A percentile compares a stretch with the other conserved stretches of the same genome.
Evolutionary conservation across 2,888 invertebrate genomes (phyloP).

Genomic region (Stenichneumon culpator): DNA sequence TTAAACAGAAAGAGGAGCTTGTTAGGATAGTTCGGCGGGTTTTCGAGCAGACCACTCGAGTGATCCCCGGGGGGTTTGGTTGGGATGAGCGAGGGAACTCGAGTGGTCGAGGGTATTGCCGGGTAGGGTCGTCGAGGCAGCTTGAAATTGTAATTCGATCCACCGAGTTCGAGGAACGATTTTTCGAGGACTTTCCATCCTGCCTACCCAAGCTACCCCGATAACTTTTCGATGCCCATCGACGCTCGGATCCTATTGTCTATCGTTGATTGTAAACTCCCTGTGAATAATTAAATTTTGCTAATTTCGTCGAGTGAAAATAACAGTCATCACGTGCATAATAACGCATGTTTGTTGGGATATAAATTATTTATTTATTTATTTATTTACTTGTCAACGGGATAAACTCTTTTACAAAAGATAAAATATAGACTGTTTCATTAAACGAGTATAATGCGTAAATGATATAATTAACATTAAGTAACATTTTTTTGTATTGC

Average conservation of each 20-base stretch:
- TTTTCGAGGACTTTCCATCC: constrained; percentile 43
- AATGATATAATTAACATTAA: too few relatives aligned
- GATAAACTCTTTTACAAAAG: too few relatives aligned
- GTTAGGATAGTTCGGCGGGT: background rate
- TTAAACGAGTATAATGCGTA: too few relatives aligned
- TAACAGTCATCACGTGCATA: background rate
- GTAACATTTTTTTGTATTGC: too few relatives aligned
- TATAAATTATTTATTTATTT: too few relatives aligned
- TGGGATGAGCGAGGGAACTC: background rate
- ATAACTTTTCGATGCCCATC: background rate
- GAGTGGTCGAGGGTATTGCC: constrained; percentile 1
- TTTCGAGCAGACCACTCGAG: constrained; percentile 18
- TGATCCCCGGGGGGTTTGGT: constrained; percentile 17
- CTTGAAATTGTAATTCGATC: constrained; percentile 52
- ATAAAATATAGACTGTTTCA: too few relatives aligned
- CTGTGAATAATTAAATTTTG: background rate
- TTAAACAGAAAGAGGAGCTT: constrained; percentile 12
- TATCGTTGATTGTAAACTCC: constrained; percentile 11
- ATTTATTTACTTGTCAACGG: too few relatives aligned
- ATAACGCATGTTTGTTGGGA: too few relatives aligned
- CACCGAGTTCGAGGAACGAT: constrained; percentile 41
- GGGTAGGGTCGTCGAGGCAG: constrained; percentile 18
- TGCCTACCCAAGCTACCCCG: background rate
- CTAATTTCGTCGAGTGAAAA: background rate
- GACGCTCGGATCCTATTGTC: constrained; percentile 1